Evolutionary conservation across 2,797 vertebrate genomes (phyloP).

Genomic region (Xiphorhynchus erythropygius): DNA sequence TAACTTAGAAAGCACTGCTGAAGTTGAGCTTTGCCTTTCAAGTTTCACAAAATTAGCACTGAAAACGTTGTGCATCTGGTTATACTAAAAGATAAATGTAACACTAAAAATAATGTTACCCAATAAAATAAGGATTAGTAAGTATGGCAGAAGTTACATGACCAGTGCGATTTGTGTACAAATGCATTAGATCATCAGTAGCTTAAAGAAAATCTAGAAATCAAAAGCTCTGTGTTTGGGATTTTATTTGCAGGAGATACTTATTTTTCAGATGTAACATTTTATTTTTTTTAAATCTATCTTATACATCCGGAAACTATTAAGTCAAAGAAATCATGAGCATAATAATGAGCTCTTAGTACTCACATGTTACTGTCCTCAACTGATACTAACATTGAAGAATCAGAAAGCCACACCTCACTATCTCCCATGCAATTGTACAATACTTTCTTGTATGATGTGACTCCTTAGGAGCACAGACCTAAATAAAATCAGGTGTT

Average conservation of each 20-base stretch:
- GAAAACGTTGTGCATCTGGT: accelerated
- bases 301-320: background rate
- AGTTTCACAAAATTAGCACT: background rate
- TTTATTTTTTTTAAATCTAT: background rate
- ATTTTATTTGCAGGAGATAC: background rate
- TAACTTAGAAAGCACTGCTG: background rate
- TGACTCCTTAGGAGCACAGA: background rate
- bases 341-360: background rate
- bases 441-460: background rate
- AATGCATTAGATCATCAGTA: background rate
- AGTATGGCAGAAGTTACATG: background rate
- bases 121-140: background rate
- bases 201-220: background rate
- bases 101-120: background rate
- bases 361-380: background rate
- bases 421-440: background rate
- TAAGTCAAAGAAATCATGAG: background rate
- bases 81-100: background rate
- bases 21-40: background rate
- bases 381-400: background rate
- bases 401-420: background rate
- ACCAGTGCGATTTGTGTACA: background rate
- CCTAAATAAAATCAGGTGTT: background rate
- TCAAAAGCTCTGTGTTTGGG: background rate
- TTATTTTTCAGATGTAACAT: background rate